phyloP scores from a whole-genome alignment of 2,888 invertebrate genomes.

The Bembecia ichneumoniformis region DNA sequence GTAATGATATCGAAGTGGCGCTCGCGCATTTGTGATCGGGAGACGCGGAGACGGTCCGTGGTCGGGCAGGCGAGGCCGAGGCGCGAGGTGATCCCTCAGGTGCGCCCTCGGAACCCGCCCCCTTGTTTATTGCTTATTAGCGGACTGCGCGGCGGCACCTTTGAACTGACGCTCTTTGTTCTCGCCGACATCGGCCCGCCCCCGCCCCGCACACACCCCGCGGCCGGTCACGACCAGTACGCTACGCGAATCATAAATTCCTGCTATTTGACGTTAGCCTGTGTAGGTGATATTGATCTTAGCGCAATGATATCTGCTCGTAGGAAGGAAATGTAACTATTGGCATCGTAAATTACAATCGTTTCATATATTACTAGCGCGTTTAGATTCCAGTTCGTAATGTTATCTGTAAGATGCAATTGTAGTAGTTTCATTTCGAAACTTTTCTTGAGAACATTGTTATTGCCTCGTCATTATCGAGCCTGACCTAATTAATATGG shows the following conservation, averaged over 20 bases:
- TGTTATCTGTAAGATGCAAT: no score
- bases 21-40: conserved; percentile 13
- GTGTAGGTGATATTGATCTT: conserved; percentile 63
- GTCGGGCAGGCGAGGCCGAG: conserved; percentile 13
- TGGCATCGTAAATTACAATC: conserved; percentile 28
- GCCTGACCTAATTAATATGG: no score
- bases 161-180: conserved; percentile 67
- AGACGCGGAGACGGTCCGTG: conserved; percentile 25
- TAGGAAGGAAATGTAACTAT: conserved; percentile 49
- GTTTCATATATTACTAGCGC: neutral
- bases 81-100: conserved; percentile 65
- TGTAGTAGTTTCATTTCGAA: no score
- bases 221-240: conserved; percentile 52
- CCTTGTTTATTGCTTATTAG: conserved; percentile 74
- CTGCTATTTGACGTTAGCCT: conserved; percentile 64
- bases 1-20: conserved; percentile 9
- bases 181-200: conserved; percentile 48
- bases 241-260: conserved; percentile 67
- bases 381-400: neutral
- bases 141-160: conserved; percentile 61
- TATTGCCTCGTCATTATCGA: no score
- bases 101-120: conserved; percentile 64
- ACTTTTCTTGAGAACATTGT: no score
- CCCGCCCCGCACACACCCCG: conserved; percentile 19
- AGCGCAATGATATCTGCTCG: conserved; percentile 48